These are phyloP conservation scores for Nibea coibor DNA, from an alignment of 2,113 vertebrate genomes.

Conservation along the genomic window DNA sequence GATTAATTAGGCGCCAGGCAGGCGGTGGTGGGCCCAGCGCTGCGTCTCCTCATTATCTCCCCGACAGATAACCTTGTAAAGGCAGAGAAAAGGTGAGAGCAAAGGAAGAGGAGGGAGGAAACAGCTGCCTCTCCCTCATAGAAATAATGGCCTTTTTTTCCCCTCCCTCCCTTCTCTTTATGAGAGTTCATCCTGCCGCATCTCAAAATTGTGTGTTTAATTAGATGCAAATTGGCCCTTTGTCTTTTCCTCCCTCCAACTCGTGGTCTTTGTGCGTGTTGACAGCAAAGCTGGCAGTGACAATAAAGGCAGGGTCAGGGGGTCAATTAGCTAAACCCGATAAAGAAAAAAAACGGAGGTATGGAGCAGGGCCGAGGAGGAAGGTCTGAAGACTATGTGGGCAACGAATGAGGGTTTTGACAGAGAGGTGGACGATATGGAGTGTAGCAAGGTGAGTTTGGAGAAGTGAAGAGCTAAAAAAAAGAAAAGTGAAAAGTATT, in stretches of 20 bases:
- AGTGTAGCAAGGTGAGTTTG: background rate
- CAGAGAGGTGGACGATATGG: background rate
- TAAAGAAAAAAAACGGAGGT: slow-evolving; percentile 37
- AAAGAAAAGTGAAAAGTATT: background rate
- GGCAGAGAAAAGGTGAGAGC: slow-evolving; percentile 77
- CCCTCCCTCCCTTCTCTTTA: slow-evolving; percentile 39
- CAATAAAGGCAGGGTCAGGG: slow-evolving; percentile 57
- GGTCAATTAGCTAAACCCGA: slow-evolving; percentile 61
- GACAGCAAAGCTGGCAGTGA: slow-evolving; percentile 67
- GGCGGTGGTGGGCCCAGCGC: slow-evolving; percentile 72
- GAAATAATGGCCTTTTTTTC: slow-evolving; percentile 41
- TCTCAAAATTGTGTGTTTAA: slow-evolving; percentile 72
- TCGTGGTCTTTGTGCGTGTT: slow-evolving; percentile 62
- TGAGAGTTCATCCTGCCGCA: slow-evolving; percentile 43
- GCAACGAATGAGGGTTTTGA: slow-evolving; percentile 6
- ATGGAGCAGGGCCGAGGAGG: background rate
- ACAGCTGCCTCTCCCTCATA: slow-evolving; percentile 42
- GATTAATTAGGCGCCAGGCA: slow-evolving; percentile 86
- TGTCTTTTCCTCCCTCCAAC: slow-evolving; percentile 63
- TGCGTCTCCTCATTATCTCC: slow-evolving; percentile 80
- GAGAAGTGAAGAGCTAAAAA: background rate
- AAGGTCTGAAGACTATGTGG: slow-evolving; percentile 9
- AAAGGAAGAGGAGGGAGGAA: slow-evolving; percentile 1
- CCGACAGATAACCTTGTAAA: slow-evolving; percentile 86
- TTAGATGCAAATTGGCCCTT: slow-evolving; percentile 82